These are phyloP conservation scores for Athalia cordata DNA, from an alignment of 2,888 invertebrate genomes.

Conservation along the genomic window DNA sequence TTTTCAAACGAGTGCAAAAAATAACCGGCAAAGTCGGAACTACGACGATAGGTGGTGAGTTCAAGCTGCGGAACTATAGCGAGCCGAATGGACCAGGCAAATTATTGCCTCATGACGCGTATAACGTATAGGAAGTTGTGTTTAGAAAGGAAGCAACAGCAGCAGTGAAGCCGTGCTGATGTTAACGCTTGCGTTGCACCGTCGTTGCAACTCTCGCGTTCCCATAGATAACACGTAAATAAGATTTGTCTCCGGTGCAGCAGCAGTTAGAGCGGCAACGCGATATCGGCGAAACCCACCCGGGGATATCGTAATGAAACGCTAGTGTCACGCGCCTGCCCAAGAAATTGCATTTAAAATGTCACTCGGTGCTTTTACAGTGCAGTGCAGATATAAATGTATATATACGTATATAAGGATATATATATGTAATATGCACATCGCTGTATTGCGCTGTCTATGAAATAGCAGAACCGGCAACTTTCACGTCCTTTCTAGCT, in stretches of 20 bases:
- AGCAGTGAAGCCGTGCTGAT: background rate
- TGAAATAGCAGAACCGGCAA: background rate
- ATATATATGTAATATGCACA: slow-evolving; percentile 46
- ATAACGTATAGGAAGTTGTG: slow-evolving; percentile 43
- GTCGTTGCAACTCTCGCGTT: slow-evolving; percentile 28
- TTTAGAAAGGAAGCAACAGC: slow-evolving; percentile 54
- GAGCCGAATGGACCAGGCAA: background rate
- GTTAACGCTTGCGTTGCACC: background rate
- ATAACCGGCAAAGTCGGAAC: background rate
- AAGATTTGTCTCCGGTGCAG: slow-evolving; percentile 49
- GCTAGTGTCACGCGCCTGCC: slow-evolving; percentile 21
- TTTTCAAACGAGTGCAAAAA: too few species aligned
- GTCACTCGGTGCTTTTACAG: slow-evolving; percentile 15
- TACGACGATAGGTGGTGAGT: background rate
- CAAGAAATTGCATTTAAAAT: slow-evolving; percentile 48
- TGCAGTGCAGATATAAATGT: too few species aligned
- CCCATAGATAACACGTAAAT: slow-evolving; percentile 50
- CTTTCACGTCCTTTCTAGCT: slow-evolving; percentile 42
- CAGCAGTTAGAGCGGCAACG: slow-evolving; percentile 45
- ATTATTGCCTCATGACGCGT: slow-evolving; percentile 13
- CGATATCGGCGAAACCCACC: slow-evolving; percentile 48
- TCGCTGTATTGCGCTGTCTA: background rate
- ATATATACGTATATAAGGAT: too few species aligned
- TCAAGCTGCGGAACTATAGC: background rate
- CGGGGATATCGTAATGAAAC: slow-evolving; percentile 23